Percentiles rank a stretch among this genome's conserved stretches.
Evolutionary conservation across 2,113 vertebrate species (phyloP).

Genomic region (Myiopsitta monachus): DNA sequence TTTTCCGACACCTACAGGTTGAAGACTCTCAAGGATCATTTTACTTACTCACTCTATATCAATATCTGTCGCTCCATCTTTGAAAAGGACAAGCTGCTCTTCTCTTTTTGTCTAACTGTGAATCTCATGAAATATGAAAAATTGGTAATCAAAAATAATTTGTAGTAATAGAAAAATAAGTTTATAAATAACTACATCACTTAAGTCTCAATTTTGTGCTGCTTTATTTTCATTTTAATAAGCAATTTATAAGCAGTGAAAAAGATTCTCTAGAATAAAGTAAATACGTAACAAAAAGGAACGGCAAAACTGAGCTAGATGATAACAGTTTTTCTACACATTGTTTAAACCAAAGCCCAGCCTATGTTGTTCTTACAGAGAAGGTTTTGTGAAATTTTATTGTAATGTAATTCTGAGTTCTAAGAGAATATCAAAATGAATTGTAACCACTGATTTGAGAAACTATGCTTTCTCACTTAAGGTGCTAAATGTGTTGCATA

Average conservation of each 20-base stretch:
- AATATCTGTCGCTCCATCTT: conserved; percentile 91
- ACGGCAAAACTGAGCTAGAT: neutral
- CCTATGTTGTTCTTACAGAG: neutral
- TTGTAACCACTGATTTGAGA: neutral
- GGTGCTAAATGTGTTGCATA: neutral
- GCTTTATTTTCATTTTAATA: neutral
- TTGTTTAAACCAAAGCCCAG: neutral
- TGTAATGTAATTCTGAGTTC: neutral
- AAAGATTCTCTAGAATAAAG: neutral
- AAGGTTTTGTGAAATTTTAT: neutral
- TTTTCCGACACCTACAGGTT: conserved; percentile 66
- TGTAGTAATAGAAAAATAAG: neutral
- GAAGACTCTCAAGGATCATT: conserved; percentile 85
- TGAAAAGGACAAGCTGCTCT: conserved; percentile 93
- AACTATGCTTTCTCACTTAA: neutral
- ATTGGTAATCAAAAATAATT: conserved; percentile 42
- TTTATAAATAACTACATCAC: neutral
- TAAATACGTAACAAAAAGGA: neutral
- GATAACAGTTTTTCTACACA: neutral
- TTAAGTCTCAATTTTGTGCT: neutral
- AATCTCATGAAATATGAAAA: conserved; percentile 81
- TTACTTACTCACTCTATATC: conserved; percentile 86
- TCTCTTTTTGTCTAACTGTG: conserved; percentile 86
- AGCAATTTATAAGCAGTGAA: neutral
- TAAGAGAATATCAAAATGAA: neutral